Percentiles rank a stretch among this genome's conserved stretches.
Evolutionary conservation across 2,113 vertebrate genomes (phyloP).

Genomic region (Pelusios castaneus): DNA sequence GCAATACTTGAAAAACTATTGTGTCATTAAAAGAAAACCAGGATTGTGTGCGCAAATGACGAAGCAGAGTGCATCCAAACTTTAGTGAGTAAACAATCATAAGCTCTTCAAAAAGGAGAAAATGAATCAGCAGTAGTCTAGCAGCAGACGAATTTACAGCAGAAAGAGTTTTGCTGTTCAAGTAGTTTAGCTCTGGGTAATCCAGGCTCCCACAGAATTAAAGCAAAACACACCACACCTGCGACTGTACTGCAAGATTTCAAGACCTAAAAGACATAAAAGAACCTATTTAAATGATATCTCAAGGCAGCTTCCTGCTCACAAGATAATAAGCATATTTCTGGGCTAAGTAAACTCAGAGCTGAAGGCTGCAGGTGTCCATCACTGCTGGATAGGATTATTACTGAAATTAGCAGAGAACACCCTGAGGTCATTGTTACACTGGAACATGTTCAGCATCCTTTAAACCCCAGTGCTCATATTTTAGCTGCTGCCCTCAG

Average conservation of each 20-base stretch:
- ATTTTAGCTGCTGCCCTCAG: background rate
- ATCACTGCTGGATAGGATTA: accelerated
- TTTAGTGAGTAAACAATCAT: background rate
- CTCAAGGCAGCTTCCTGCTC: background rate
- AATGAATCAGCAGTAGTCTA: background rate
- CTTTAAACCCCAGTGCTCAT: background rate
- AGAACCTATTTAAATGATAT: background rate
- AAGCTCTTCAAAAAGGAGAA: background rate
- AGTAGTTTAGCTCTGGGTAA: background rate
- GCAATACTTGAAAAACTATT: background rate
- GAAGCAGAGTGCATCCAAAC: slow-evolving; percentile 24
- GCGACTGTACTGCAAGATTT: background rate
- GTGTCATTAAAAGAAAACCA: background rate
- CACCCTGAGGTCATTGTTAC: background rate
- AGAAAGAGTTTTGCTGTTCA: background rate
- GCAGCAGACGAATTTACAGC: background rate
- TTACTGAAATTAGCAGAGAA: background rate
- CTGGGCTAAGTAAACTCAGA: background rate
- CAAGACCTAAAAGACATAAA: background rate
- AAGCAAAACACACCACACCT: background rate
- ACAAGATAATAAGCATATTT: background rate
- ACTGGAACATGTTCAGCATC: background rate
- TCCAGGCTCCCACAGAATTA: background rate
- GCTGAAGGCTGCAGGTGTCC: background rate
- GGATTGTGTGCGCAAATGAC: slow-evolving; percentile 1